Conservation (phyloP, 2,113 vertebrate genomes). For the Tonatia bakeri region DNA sequence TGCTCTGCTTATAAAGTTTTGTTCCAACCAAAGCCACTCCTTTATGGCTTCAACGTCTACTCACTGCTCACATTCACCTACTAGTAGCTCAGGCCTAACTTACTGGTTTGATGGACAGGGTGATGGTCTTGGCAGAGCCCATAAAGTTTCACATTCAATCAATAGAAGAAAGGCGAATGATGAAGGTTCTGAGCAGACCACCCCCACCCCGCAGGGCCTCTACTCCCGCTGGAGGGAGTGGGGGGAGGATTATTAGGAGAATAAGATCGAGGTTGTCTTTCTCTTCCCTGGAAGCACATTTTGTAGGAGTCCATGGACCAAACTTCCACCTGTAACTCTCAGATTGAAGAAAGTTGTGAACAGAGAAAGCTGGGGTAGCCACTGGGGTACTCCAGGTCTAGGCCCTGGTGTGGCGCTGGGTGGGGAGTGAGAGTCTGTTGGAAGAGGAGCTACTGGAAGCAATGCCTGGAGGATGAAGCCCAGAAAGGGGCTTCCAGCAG, state of each 20-base stretch:
- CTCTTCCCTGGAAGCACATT: not conserved
- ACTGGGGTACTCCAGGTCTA: not conserved
- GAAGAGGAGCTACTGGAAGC: not conserved
- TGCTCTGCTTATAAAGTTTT: not conserved
- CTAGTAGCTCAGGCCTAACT: not conserved
- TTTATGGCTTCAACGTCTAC: not conserved
- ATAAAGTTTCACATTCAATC: not conserved
- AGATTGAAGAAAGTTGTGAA: not conserved
- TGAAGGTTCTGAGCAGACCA: not conserved
- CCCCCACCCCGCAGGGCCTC: too few relatives aligned
- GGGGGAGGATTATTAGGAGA: not conserved
- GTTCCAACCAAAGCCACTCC: not conserved
- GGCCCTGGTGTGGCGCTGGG: not conserved
- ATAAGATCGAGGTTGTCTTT: not conserved
- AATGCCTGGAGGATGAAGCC: not conserved
- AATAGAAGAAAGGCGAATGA: not conserved
- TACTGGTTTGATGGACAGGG: not conserved
- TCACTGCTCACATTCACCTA: not conserved
- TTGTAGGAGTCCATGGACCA: not conserved
- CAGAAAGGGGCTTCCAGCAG: not conserved
- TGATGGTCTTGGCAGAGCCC: not conserved
- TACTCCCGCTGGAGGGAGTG: not conserved
- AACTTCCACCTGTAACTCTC: not conserved
- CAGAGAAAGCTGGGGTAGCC: not conserved
- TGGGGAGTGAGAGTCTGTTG: not conserved